These are phyloP conservation scores for Petrocephalus schoutedeni DNA, from an alignment of 2,797 vertebrate genomes.

Conservation along the genomic window DNA sequence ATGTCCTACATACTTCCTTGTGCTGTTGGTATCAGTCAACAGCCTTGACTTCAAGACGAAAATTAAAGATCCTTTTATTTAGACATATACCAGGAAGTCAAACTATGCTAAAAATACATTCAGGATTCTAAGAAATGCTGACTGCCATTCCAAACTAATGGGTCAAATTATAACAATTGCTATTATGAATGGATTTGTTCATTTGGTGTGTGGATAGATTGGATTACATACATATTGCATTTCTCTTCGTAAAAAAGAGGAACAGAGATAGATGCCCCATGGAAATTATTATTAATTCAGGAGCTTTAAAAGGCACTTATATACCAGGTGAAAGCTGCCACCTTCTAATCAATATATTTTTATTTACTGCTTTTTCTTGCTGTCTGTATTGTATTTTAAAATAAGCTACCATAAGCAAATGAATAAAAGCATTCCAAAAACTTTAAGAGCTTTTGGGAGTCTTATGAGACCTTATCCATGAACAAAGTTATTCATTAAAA, in stretches of 20 bases:
- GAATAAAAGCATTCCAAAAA: constrained; percentile 1
- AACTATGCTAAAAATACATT: background rate
- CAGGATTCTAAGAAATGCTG: background rate
- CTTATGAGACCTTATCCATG: background rate
- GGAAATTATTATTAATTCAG: constrained; percentile 3
- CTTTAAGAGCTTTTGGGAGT: background rate
- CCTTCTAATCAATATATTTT: constrained; percentile 11
- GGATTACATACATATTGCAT: background rate
- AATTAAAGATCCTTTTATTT: background rate
- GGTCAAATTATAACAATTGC: background rate
- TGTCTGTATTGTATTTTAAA: background rate
- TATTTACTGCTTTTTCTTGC: background rate
- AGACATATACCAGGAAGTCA: background rate
- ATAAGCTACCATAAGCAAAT: background rate
- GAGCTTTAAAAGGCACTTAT: background rate
- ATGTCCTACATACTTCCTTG: background rate
- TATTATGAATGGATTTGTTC: background rate
- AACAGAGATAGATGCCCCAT: background rate
- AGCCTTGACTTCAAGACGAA: background rate
- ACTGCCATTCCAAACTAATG: background rate
- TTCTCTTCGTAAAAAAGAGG: background rate
- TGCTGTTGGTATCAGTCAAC: background rate
- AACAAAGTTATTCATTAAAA: constrained; percentile 12
- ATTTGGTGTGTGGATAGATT: background rate
- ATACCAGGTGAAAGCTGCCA: background rate